These are phyloP conservation scores for Galleria mellonella DNA, from an alignment of 1,140 invertebrate species.

Conservation along the genomic window DNA sequence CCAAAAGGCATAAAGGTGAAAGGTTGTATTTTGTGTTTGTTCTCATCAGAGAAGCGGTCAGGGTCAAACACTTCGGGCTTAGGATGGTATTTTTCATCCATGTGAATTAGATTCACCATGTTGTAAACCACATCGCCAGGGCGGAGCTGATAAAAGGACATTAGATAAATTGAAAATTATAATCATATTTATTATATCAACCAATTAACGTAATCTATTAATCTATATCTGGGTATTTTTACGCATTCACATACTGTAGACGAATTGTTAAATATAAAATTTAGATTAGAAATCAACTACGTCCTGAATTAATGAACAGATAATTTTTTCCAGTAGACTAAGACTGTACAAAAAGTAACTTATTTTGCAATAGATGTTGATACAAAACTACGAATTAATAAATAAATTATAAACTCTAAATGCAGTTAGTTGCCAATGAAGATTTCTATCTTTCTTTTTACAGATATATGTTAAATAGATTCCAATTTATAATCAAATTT, in stretches of 20 bases:
- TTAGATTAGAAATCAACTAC: no score
- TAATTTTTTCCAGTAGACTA: no score
- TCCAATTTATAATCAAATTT: no score
- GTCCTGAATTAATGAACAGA: no score
- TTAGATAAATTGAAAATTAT: not conserved
- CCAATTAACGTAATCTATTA: not conserved
- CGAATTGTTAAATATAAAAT: not conserved
- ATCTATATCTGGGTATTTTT: not conserved
- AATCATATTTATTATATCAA: not conserved
- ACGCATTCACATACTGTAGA: not conserved
- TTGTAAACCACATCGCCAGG: conserved; percentile 40
- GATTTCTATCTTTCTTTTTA: no score
- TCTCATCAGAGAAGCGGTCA: conserved; percentile 76
- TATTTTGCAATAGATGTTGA: no score
- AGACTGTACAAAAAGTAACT: no score
- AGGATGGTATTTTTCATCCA: conserved; percentile 72
- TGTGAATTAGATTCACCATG: conserved; percentile 68
- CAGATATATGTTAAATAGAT: no score
- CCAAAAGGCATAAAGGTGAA: conserved; percentile 79
- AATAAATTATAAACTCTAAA: no score
- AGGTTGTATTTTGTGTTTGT: conserved; percentile 68
- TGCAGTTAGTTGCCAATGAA: no score
- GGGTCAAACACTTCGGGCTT: conserved; percentile 76
- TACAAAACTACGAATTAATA: no score
- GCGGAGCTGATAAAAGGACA: conserved; percentile 24